phyloP scores from a whole-genome alignment of 2,113 vertebrate species.

The Cairina moschata region DNA sequence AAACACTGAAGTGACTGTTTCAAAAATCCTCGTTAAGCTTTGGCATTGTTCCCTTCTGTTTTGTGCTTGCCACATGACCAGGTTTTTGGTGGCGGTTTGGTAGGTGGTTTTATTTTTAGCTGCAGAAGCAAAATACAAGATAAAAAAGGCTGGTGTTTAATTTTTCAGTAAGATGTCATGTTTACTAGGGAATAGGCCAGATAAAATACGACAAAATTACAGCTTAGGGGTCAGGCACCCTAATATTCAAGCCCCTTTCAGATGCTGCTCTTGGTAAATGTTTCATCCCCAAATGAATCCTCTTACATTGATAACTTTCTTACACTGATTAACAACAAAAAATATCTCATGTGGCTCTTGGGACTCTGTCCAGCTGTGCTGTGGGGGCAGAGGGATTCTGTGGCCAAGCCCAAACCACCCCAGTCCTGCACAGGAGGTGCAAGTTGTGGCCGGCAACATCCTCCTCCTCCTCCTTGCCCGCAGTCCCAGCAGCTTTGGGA shows the following conservation, averaged over 20 bases:
- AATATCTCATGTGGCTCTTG: background rate
- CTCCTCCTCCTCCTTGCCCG: background rate
- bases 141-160: background rate
- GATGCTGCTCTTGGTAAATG: background rate
- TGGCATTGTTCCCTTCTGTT: constrained; percentile 64
- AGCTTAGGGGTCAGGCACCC: background rate
- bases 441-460: accelerated
- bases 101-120: constrained; percentile 28
- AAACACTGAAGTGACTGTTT: constrained; percentile 69
- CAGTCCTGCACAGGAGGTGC: background rate
- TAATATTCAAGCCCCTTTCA: background rate
- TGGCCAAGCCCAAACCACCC: background rate
- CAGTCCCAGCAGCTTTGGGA: background rate
- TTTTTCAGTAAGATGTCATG: constrained; percentile 12
- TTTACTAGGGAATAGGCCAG: background rate
- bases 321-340: background rate
- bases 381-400: accelerated
- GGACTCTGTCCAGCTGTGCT: background rate
- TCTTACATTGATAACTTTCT: background rate
- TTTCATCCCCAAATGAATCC: background rate
- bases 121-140: constrained; percentile 22
- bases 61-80: constrained; percentile 39
- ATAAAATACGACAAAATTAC: background rate
- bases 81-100: constrained; percentile 55
- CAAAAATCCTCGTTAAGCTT: constrained; percentile 71